Evolutionary conservation across 2,888 invertebrate species (phyloP).

Genomic region (Apodemia hepburni): DNA sequence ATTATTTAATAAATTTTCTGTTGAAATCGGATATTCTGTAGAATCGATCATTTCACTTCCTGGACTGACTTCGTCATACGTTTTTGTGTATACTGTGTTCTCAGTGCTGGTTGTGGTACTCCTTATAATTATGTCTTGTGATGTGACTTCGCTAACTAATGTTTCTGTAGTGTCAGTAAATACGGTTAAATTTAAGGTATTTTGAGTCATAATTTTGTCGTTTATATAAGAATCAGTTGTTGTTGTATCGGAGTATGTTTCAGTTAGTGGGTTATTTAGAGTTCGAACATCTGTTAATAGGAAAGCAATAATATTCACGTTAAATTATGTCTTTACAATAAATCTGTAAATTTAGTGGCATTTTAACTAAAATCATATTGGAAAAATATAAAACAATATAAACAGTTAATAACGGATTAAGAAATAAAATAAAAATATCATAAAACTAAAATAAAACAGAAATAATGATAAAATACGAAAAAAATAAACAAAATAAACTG

Average conservation of each 20-base stretch:
- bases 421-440: conserved; percentile 9
- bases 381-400: conserved; percentile 6
- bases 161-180: conserved; percentile 23
- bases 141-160: conserved; percentile 13
- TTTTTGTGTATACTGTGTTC: neutral
- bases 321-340: conserved; percentile 23
- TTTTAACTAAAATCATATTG: conserved; percentile 1
- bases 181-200: conserved; percentile 11
- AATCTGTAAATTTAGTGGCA: neutral
- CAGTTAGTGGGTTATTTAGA: conserved; percentile 73
- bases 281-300: conserved; percentile 76
- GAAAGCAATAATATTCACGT: conserved; percentile 55
- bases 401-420: neutral
- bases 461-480: neutral
- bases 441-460: neutral
- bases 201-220: conserved; percentile 7
- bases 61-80: neutral
- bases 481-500: neutral
- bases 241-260: conserved; percentile 56
- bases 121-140: neutral
- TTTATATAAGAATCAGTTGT: conserved; percentile 30
- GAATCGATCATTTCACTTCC: neutral
- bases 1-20: neutral
- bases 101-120: neutral
- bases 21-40: neutral